phyloP scores from a whole-genome alignment of 2,113 vertebrate species.

The Heterotis niloticus region DNA sequence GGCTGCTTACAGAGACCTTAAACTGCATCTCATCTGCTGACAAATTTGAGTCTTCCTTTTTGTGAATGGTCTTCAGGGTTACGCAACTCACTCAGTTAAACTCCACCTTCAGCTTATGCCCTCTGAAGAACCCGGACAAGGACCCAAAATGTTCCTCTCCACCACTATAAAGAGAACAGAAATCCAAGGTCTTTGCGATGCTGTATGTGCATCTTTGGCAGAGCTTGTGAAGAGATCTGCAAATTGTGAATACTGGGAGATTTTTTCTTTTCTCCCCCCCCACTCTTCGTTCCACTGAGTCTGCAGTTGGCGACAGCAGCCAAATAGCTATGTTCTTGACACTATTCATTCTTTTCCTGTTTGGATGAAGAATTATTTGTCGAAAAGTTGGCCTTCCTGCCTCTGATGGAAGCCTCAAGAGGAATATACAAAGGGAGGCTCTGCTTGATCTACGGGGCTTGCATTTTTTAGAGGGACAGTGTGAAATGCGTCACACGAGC shows the following conservation, averaged over 20 bases:
- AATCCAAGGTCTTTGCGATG: too few species aligned
- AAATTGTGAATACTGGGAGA: too few species aligned
- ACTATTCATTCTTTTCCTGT: background rate
- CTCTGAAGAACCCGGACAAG: background rate
- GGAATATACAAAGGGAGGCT: background rate
- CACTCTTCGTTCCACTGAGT: background rate
- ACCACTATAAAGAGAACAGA: too few species aligned
- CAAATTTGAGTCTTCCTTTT: background rate
- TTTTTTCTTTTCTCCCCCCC: too few species aligned
- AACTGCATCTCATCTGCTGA: too few species aligned
- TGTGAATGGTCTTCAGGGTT: background rate
- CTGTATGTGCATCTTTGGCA: too few species aligned
- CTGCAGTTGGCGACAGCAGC: too few species aligned
- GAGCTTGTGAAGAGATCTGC: too few species aligned
- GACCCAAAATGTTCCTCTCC: background rate
- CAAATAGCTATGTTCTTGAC: too few species aligned
- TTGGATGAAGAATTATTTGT: background rate
- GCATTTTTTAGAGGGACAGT: slow-evolving; percentile 1
- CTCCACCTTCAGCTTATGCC: background rate
- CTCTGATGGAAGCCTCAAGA: background rate
- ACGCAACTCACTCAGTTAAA: background rate
- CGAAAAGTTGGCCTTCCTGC: background rate
- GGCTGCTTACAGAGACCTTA: too few species aligned
- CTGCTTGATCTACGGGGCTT: background rate
- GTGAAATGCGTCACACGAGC: background rate